Evolutionary conservation across 2,888 invertebrate genomes (phyloP).

Genomic region (Petrophora chlorosata): DNA sequence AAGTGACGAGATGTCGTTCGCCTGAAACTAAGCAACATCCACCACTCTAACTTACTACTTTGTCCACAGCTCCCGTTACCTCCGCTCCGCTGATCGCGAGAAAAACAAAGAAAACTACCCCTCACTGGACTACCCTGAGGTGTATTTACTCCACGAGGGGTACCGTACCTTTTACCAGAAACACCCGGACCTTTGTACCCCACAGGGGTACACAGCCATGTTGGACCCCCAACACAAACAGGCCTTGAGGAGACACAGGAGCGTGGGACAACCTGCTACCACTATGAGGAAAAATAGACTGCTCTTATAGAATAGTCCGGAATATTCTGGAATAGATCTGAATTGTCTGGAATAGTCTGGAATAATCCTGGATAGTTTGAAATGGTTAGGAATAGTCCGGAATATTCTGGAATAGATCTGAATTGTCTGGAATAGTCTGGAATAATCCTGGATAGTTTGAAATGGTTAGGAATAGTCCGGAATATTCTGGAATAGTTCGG

Average conservation of each 20-base stretch:
- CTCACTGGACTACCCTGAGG: slow-evolving; percentile 93
- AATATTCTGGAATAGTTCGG: no score
- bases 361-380: no score
- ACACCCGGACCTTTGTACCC: slow-evolving; percentile 86
- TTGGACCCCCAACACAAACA: slow-evolving; percentile 88
- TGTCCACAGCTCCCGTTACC: slow-evolving; percentile 87
- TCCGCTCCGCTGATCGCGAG: slow-evolving; percentile 92
- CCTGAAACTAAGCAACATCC: no score
- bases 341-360: no score
- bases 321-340: no score
- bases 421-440: no score
- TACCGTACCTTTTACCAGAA: slow-evolving; percentile 87
- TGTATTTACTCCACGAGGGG: slow-evolving; percentile 94
- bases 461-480: neutral
- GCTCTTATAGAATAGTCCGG: slow-evolving; percentile 29
- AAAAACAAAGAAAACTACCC: slow-evolving; percentile 93
- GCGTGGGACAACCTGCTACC: slow-evolving; percentile 37
- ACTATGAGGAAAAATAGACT: slow-evolving; percentile 39
- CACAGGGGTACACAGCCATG: slow-evolving; percentile 92
- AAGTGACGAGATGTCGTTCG: no score
- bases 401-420: no score
- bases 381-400: neutral
- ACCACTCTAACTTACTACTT: no score
- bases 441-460: no score
- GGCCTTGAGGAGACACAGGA: slow-evolving; percentile 84